Conservation (phyloP, 2,797 vertebrate species). For the Euthynnus affinis region DNA sequence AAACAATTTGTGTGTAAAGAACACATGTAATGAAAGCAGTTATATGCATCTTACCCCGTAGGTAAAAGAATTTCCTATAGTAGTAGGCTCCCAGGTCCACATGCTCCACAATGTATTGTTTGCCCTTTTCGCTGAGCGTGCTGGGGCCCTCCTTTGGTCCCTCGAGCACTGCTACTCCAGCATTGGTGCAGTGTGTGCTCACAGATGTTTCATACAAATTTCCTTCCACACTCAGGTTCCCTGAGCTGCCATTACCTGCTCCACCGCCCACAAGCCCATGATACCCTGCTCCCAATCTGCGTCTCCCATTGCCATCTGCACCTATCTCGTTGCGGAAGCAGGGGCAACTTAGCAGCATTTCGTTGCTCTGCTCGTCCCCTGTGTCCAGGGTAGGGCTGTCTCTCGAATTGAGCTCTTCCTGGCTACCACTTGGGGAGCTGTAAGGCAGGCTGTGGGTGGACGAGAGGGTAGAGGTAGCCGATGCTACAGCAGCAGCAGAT, state of each 20-base stretch:
- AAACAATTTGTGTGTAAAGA: slow-evolving; percentile 10
- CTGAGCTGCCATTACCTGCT: slow-evolving; percentile 84
- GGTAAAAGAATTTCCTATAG: slow-evolving; percentile 95
- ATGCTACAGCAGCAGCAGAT: slow-evolving; percentile 94
- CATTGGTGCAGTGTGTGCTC: slow-evolving; percentile 94
- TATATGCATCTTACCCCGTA: slow-evolving; percentile 89
- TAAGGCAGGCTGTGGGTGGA: slow-evolving; percentile 91
- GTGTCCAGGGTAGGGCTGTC: slow-evolving; percentile 91
- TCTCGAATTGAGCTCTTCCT: slow-evolving; percentile 94
- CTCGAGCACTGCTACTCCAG: slow-evolving; percentile 95
- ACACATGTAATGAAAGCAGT: neutral
- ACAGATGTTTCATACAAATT: slow-evolving; percentile 91
- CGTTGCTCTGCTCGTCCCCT: slow-evolving; percentile 93
- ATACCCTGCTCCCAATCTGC: slow-evolving; percentile 84
- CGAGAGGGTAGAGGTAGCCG: slow-evolving; percentile 93
- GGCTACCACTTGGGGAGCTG: slow-evolving; percentile 96
- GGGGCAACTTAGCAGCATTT: slow-evolving; percentile 94
- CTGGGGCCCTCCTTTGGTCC: slow-evolving; percentile 92
- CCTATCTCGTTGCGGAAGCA: slow-evolving; percentile 98
- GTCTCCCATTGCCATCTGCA: slow-evolving; percentile 88
- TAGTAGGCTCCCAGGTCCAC: slow-evolving; percentile 97
- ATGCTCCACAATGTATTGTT: slow-evolving; percentile 96
- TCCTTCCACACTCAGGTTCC: slow-evolving; percentile 87
- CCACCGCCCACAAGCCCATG: slow-evolving; percentile 62
- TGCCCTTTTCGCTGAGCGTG: slow-evolving; percentile 91